phyloP scores from a whole-genome alignment of 2,113 vertebrate genomes.

The Pampusana beccarii region DNA sequence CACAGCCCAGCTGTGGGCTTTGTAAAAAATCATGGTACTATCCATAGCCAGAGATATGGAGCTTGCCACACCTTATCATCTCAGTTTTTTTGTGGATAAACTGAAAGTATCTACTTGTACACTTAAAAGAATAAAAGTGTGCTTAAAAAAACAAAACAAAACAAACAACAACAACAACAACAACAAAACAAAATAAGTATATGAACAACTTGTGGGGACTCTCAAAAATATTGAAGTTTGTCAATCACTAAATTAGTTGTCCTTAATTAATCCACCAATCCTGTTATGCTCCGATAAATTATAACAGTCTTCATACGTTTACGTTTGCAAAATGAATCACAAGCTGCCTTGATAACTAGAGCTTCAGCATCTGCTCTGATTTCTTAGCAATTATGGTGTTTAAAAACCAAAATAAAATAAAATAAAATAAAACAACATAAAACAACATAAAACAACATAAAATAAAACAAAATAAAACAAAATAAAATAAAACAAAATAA shows the following conservation, averaged over 20 bases:
- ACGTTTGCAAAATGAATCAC: not conserved
- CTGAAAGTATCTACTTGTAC: not conserved
- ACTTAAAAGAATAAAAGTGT: not conserved
- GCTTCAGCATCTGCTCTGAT: not conserved
- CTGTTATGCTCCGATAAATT: not conserved
- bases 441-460: not conserved
- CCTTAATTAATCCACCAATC: not conserved
- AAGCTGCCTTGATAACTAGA: not conserved
- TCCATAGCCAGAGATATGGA: not conserved
- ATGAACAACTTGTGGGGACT: not conserved
- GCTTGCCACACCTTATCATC: accelerated
- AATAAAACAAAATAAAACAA: not conserved
- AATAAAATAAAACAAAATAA: not conserved
- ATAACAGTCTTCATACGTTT: not conserved
- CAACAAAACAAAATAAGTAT: not conserved
- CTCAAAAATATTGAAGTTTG: not conserved
- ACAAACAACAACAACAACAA: too few species aligned
- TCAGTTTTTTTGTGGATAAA: accelerated
- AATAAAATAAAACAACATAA: too few species aligned
- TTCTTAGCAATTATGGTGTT: not conserved
- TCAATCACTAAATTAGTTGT: not conserved
- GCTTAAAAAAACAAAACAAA: not conserved
- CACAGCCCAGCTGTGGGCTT: not conserved
- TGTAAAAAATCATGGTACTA: not conserved
- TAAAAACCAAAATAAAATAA: not conserved